Conservation (phyloP, 2,113 vertebrate genomes). For the Podilymbus podiceps region DNA sequence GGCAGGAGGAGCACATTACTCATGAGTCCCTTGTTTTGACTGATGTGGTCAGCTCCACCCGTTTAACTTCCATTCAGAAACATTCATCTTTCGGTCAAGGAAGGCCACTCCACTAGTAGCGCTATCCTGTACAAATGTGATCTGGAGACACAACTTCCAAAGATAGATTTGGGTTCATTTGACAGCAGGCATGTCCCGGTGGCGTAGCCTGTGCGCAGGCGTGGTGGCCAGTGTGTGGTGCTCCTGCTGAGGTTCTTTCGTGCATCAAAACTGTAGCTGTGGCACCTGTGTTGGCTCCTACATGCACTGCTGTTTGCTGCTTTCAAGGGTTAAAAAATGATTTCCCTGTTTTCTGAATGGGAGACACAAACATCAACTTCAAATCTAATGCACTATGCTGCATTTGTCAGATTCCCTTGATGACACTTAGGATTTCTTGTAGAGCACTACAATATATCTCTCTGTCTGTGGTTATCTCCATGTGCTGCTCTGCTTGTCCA, state of each 20-base stretch:
- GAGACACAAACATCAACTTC: neutral
- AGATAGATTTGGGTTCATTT: neutral
- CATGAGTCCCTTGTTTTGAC: neutral
- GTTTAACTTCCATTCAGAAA: neutral
- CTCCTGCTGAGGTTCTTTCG: neutral
- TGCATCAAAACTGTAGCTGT: neutral
- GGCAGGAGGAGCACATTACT: neutral
- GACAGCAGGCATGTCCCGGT: neutral
- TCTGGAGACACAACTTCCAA: neutral
- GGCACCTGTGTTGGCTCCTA: neutral
- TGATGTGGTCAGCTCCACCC: neutral
- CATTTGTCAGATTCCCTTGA: neutral
- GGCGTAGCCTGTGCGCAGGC: neutral
- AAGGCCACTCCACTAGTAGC: neutral
- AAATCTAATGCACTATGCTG: neutral
- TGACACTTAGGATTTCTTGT: neutral
- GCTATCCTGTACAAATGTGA: neutral
- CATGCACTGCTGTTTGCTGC: accelerated
- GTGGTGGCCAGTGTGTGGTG: neutral
- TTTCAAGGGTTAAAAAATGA: neutral
- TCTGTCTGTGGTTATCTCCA: neutral
- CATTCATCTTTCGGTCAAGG: neutral
- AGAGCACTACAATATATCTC: neutral
- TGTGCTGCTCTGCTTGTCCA: neutral
- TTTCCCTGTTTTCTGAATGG: neutral